Base-by-base conservation (phyloP, 92 coral and sea anemone species). In the Blastomussa wellsi region DNA sequence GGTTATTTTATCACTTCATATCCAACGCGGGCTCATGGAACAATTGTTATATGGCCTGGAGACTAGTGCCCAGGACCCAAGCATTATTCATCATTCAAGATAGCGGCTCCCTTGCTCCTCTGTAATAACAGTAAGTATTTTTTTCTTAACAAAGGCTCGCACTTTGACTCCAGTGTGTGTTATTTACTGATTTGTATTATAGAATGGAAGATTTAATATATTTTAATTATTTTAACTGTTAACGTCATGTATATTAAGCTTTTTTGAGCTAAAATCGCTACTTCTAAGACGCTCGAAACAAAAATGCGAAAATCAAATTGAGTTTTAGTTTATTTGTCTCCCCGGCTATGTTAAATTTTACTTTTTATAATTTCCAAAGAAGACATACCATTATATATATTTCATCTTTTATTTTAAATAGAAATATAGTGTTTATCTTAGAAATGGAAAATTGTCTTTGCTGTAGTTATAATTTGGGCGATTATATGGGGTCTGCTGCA, bases 161-260 rank as follows among this genome's bases (percentile, higher is more conserved):
- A 80, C 84, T 80, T 80, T 67, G 75, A 81, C 66, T 81, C 85
- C 77, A 81, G 39, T 81, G 85, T 81, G 53, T 81, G 76, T 29
- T 68, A 81, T 81, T 81, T 68, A 68, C 76, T 38, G 85, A 68
- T 81, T 81, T 42, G 66, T 81, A 65, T 65, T 81, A 81, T 68
- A 81, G 85, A 81, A 67, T 81, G 66, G 42, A 81, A 81, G 77
- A 81, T 67, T 81, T 81, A 44, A 66, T 39, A 28, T 81, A 66
- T 81, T 81, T n/a, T n/a, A n/a, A n/a, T n/a, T n/a, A n/a, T n/a
- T n/a, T 67, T 67, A 81, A 42, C 77, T 67, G 77, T 24, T 64
- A 57, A 60, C 37, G 48, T 77, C 81, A 77, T 38, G 60, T 77
- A 77, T 10, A 77, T 77, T 76, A 9, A 76, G 80, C 19, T 76